Evolutionary conservation across 2,113 vertebrate species (phyloP).

Genomic region (Sarotherodon lohbergeri): DNA sequence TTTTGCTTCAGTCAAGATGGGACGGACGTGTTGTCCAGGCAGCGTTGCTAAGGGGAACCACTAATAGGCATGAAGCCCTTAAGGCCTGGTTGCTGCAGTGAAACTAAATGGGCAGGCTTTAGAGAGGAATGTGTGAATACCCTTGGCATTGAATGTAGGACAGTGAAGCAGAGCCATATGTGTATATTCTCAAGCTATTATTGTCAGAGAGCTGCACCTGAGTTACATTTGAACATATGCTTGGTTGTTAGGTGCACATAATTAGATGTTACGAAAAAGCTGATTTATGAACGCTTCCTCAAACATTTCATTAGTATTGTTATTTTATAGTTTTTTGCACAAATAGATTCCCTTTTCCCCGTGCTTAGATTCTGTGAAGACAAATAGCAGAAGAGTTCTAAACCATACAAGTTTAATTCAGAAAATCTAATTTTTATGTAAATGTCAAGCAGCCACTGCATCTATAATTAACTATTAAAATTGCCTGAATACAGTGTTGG

Average conservation of each 20-base stretch:
- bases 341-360: neutral
- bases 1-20: neutral
- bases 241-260: neutral
- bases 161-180: neutral
- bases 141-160: conserved; percentile 37
- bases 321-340: neutral
- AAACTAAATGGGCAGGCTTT: conserved; percentile 19
- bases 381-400: neutral
- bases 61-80: conserved; percentile 22
- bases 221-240: conserved; percentile 17
- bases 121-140: conserved; percentile 21
- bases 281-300: neutral
- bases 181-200: conserved; percentile 1
- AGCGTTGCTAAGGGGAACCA: conserved; percentile 1
- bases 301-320: neutral
- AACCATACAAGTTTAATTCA: neutral
- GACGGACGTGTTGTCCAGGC: neutral
- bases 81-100: conserved; percentile 21
- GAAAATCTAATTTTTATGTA: neutral
- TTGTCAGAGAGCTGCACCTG: neutral
- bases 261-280: conserved; percentile 3
- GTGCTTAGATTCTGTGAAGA: neutral
- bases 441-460: neutral
- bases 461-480: neutral
- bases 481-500: neutral